These are phyloP conservation scores for Gymnosoma rotundatum DNA, from an alignment of 2,888 invertebrate species.

Conservation along the genomic window DNA sequence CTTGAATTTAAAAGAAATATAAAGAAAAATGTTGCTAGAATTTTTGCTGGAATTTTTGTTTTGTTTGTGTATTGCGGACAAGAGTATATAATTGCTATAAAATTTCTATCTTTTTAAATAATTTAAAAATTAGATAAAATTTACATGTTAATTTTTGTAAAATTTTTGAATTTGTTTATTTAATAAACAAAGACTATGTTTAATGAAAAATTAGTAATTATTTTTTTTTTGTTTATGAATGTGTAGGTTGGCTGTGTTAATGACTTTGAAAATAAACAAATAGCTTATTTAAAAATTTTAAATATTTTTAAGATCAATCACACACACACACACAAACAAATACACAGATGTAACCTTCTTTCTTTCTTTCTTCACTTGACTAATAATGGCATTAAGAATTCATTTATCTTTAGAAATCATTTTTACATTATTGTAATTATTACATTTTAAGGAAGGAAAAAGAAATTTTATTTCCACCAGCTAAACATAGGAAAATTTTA, in stretches of 20 bases:
- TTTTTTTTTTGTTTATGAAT: background rate
- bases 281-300: constrained; percentile 51
- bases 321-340: background rate
- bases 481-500: background rate
- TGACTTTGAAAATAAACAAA: constrained; percentile 68
- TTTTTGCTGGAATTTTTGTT: too few species aligned
- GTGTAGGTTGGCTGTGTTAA: constrained; percentile 61
- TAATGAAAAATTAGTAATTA: background rate
- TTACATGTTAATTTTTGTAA: constrained; percentile 18
- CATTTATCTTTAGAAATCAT: constrained; percentile 14
- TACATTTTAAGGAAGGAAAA: constrained; percentile 26
- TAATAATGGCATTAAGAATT: constrained; percentile 24
- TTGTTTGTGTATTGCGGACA: too few species aligned
- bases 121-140: constrained; percentile 10
- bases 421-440: background rate
- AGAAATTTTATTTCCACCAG: background rate
- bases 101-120: background rate
- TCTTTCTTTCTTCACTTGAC: constrained; percentile 20
- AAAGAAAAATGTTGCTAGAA: too few species aligned
- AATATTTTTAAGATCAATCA: constrained; percentile 26
- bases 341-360: constrained; percentile 24
- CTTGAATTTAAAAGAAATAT: too few species aligned
- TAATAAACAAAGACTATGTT: constrained; percentile 43
- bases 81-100: background rate
- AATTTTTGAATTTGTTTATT: constrained; percentile 32